Conservation (phyloP, 2,797 vertebrate species). For the Platalea minor region DNA sequence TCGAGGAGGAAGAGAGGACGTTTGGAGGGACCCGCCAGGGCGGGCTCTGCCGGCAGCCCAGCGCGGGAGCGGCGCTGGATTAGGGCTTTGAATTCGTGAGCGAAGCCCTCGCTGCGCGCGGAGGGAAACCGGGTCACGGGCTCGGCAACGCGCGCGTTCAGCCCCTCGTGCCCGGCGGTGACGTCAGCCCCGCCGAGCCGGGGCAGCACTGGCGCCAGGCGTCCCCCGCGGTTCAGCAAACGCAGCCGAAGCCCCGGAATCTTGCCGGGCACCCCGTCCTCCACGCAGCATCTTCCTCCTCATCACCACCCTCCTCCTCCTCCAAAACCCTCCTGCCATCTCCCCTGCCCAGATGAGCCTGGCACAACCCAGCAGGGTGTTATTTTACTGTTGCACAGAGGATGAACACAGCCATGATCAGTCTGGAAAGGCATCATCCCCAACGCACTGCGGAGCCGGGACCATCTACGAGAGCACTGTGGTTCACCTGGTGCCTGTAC, state of each 20-base stretch:
- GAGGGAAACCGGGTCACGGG: background rate
- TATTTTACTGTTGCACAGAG: background rate
- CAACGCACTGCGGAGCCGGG: background rate
- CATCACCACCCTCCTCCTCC: background rate
- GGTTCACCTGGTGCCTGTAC: background rate
- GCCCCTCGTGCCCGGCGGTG: background rate
- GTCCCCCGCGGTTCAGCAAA: background rate
- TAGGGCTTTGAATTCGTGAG: background rate
- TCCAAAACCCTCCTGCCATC: background rate
- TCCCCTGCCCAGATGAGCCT: background rate
- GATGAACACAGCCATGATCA: background rate
- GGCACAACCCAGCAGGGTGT: background rate
- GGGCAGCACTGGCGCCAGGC: background rate
- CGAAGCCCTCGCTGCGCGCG: background rate
- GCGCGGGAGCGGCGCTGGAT: background rate
- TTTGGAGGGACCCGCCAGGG: background rate
- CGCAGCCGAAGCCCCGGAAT: rapidly evolving
- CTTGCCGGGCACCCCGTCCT: background rate
- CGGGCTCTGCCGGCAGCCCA: background rate
- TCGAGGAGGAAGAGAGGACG: background rate
- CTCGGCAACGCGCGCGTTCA: background rate
- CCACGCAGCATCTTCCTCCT: background rate
- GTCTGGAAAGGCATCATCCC: background rate
- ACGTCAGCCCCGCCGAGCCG: background rate
- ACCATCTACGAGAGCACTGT: background rate